Base-by-base conservation (phyloP, 2,888 invertebrate species). In the Conomelus anceps region DNA sequence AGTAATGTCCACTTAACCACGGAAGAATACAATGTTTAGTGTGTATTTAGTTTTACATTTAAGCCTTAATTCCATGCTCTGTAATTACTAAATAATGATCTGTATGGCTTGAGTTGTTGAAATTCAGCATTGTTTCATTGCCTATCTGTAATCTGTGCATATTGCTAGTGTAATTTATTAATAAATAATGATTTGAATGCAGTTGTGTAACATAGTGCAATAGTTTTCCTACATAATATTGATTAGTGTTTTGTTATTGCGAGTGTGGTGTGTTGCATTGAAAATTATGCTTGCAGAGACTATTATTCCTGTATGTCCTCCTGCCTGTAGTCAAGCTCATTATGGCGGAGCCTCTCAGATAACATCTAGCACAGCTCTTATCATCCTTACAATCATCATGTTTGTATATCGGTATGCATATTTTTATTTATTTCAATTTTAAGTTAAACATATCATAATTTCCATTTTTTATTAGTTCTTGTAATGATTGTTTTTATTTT, bases 261-360 rank as follows among this genome's bases (percentile, higher is more conserved):
- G 20, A 22, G 88, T 84, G 23, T 88, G 34, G 85, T 84, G 23
- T 84, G 41, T 85, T 88, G 88, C 23, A 22, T 88, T 85, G 29
- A 22, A 22, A 22, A 86, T 89, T 88, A 84, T 89, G 89, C 89
- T 92, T 94, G 93, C 96, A 97, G 97, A 98, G 95, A 97, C 98
- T 89, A 96, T 97, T 92, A 97, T 98, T 92, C 98, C 98, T 91
- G 97, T 98, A 92, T 98, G 98, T 93, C 98, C 98, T 92, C 98
- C 98, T 91, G 98, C 98, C 92, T 98, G 98, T 93, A 96, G 96
- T 11, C 95, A 96, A 92, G 94, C 95, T 89, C 94, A 95, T 88
- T 96, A 95, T 92, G 95, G 94, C 91, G 94, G 94, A 91, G 94
- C 94, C 90, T 95, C 94, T 84, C 93, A 94, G 34, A 91, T 94